Conservation (phyloP, 2,113 vertebrate genomes). For the Pedionomus torquatus region DNA sequence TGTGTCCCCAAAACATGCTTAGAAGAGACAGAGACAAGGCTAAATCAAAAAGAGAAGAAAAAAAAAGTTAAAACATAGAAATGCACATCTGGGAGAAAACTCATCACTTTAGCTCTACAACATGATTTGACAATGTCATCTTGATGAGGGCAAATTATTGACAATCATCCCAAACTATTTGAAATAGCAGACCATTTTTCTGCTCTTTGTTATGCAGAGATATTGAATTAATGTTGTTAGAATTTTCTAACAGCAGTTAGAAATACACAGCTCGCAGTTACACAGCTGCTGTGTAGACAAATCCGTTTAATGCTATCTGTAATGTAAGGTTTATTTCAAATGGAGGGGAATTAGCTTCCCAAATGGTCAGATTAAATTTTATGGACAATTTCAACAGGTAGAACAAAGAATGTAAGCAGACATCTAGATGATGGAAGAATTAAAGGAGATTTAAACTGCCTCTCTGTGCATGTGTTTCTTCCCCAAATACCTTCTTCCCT, state of each 20-base stretch:
- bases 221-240: not conserved
- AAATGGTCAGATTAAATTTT: not conserved
- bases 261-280: not conserved
- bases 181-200: slow-evolving; percentile 10
- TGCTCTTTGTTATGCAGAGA: not conserved
- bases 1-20: not conserved
- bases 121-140: not conserved
- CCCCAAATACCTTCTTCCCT: fast-evolving
- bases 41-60: not conserved
- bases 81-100: not conserved
- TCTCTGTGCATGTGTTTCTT: fast-evolving
- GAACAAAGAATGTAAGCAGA: not conserved
- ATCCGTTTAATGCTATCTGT: not conserved
- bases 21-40: not conserved
- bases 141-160: not conserved
- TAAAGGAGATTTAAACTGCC: not conserved
- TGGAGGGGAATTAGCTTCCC: not conserved
- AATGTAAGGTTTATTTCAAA: not conserved
- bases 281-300: not conserved
- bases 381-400: not conserved
- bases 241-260: not conserved
- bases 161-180: not conserved
- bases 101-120: not conserved
- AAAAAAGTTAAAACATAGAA: not conserved
- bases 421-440: not conserved